A percentile compares a stretch with the other conserved stretches of the same genome.
phyloP scores from a whole-genome alignment of 2,113 vertebrate species.

The Poecile atricapillus region DNA sequence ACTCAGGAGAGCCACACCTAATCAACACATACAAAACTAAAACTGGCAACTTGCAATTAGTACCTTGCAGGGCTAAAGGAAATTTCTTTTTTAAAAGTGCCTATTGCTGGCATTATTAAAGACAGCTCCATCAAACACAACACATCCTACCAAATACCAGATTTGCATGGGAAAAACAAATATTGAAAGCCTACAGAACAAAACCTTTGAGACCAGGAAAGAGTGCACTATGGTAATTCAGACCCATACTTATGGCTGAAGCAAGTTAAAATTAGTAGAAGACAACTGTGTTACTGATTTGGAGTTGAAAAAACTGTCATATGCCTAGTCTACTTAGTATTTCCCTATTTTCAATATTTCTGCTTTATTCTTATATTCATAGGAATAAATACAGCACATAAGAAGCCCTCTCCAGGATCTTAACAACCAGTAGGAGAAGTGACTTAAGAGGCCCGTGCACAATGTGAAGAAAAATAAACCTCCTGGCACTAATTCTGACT shows the following conservation, averaged over 20 bases:
- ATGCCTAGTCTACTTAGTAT: neutral
- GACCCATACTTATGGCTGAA: neutral
- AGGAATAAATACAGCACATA: neutral
- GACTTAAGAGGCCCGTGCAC: neutral
- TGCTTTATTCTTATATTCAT: neutral
- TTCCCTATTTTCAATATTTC: neutral
- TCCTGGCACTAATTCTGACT: neutral
- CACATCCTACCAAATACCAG: neutral
- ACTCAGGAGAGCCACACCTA: slow-evolving; percentile 69
- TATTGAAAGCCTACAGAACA: neutral
- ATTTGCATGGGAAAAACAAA: neutral
- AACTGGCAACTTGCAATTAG: slow-evolving; percentile 51
- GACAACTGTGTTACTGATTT: neutral
- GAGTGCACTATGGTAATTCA: neutral
- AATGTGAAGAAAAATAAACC: neutral
- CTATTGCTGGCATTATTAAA: neutral
- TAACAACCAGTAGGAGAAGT: neutral
- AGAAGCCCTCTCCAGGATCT: neutral
- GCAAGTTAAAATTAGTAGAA: slow-evolving; percentile 14
- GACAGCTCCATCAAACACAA: slow-evolving; percentile 1
- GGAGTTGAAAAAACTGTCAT: neutral
- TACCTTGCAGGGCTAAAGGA: slow-evolving; percentile 40
- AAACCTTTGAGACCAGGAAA: neutral
- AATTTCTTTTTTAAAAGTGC: neutral
- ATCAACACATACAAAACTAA: slow-evolving; percentile 63